These are phyloP conservation scores for Scopus umbretta DNA, from an alignment of 2,113 vertebrate genomes.

Conservation along the genomic window DNA sequence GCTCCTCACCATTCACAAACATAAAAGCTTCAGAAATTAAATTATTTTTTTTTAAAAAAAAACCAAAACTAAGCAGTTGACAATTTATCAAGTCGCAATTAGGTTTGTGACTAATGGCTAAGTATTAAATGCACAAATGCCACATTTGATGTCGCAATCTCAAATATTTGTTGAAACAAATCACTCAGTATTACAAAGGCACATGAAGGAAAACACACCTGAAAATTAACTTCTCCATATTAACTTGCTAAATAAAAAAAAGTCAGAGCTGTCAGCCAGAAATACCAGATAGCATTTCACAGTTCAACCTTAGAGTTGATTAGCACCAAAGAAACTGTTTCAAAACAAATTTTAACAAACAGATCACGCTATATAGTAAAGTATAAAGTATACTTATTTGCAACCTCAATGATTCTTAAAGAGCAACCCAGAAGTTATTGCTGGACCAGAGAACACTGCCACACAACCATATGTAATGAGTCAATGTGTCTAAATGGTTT, in stretches of 20 bases:
- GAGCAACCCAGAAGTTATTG: not conserved
- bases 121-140: not conserved
- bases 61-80: not conserved
- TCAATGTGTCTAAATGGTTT: not conserved
- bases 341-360: not conserved
- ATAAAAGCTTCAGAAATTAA: not conserved
- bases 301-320: not conserved
- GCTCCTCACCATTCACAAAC: not conserved
- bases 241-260: not conserved
- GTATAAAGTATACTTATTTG: not conserved
- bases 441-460: not conserved
- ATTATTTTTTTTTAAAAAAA: not conserved
- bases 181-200: not conserved
- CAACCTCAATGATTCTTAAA: not conserved
- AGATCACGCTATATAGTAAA: not conserved
- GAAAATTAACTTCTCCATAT: not conserved
- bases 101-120: not conserved
- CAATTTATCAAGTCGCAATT: not conserved
- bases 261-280: not conserved
- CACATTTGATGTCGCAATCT: not conserved
- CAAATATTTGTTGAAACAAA: not conserved
- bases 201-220: not conserved
- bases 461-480: not conserved
- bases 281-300: not conserved
- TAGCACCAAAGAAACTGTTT: not conserved